These are phyloP conservation scores for Yponomeuta sedellus DNA, from an alignment of 2,888 invertebrate species.

Conservation along the genomic window DNA sequence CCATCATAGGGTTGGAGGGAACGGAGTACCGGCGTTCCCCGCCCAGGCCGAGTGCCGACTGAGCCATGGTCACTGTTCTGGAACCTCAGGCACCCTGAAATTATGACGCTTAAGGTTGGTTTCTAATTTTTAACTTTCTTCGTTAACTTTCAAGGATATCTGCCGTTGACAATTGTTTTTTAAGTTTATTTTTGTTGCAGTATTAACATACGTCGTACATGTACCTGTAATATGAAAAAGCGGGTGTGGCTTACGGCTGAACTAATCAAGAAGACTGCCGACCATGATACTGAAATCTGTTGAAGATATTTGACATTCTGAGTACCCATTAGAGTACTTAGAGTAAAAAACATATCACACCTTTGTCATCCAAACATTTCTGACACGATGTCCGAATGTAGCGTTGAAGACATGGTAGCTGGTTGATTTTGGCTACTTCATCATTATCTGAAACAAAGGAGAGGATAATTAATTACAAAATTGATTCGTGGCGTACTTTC, in stretches of 20 bases:
- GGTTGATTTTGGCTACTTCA: conserved; percentile 10
- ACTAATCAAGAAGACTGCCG: too few species aligned
- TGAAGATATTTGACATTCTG: too few species aligned
- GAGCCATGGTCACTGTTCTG: conserved; percentile 43
- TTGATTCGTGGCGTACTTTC: too few species aligned
- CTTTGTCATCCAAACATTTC: conserved; percentile 37
- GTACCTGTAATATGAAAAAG: too few species aligned
- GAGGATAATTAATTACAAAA: not conserved
- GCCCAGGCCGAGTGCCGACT: conserved; percentile 68
- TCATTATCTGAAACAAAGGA: conserved; percentile 15
- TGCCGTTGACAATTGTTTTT: too few species aligned
- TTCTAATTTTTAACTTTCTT: too few species aligned
- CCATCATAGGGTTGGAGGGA: conserved; percentile 83
- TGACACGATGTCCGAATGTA: not conserved
- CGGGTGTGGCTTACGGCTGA: too few species aligned
- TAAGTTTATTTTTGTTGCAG: not conserved
- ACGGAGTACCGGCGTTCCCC: conserved; percentile 91
- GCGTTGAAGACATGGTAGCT: conserved; percentile 4
- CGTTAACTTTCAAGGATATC: not conserved
- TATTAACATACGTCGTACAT: too few species aligned
- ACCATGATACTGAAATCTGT: too few species aligned
- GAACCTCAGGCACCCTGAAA: conserved; percentile 17
- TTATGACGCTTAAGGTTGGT: not conserved
- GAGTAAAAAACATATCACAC: conserved; percentile 23
- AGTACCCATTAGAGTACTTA: too few species aligned